Evolutionary conservation across 2,888 invertebrate species (phyloP), one percentile per base, ranked within the genome.

Genomic region (Archaeoteleia sp.): DNA sequence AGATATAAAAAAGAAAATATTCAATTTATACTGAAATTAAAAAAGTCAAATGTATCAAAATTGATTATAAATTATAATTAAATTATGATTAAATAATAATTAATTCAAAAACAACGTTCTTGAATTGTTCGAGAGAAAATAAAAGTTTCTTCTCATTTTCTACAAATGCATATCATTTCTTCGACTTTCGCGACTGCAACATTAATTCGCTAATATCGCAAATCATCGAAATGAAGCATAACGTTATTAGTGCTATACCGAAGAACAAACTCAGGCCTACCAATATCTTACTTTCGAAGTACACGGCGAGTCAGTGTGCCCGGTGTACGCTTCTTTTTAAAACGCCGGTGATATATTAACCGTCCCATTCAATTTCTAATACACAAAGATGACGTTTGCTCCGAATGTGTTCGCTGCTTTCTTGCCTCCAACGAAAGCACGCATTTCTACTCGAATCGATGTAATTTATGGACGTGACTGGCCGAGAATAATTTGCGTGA

Each of bases 391-490:
- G 29, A 29, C 9, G n/a, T 45, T 30, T 14, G 27, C 27, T 25
- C 29, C 25, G 29, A 6, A 25, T 17, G 14, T 37, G 23, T 17
- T 39, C 17, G 10, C 9, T n/a, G 10, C 23, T 39, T 14, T 15
- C n/a, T 39, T 27, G 12, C 5, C 13, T 27, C 15, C 17, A 10
- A 42, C n/a, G 42, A 42, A 42, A 14, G 14, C 42, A 13, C 13
- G 27, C 42, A 25, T 42, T 20, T 20, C 12, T 12, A 20, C 23
- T 14, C 23, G 9, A 10, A 25, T 27, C 23, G 42, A 42, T 42
- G 27, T 42, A 42, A 42, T 25, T 42, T 27, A 14, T 42, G n/a
- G 12, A n/a, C 14, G n/a, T 42, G 42, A 27, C 42, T 13, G n/a
- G 14, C 27, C 25, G 8, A 5, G 27, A 42, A 42, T 42, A 42